Evolutionary conservation across 2,113 vertebrate species (phyloP).

Genomic region (Nesogale talazaci): DNA sequence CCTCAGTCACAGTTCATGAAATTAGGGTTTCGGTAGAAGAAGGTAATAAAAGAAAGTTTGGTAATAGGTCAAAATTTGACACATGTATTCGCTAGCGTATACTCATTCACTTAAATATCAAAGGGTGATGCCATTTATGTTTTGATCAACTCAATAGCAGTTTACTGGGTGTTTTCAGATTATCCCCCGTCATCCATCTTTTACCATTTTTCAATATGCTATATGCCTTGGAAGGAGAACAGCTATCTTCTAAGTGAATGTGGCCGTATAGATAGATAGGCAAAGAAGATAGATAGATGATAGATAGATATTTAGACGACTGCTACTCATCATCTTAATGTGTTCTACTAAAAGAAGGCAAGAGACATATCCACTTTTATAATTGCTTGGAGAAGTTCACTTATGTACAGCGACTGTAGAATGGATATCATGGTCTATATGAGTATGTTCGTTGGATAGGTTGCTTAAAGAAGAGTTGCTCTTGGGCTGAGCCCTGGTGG

Average conservation of each 20-base stretch:
- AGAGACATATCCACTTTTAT: background rate
- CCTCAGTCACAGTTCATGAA: slow-evolving; percentile 37
- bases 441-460: background rate
- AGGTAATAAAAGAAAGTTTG: background rate
- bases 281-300: too few species aligned
- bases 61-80: background rate
- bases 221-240: background rate
- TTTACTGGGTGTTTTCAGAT: background rate
- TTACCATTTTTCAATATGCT: background rate
- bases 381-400: background rate
- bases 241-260: background rate
- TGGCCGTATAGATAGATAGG: background rate
- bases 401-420: background rate
- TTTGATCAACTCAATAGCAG: background rate
- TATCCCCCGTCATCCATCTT: background rate
- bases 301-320: too few species aligned
- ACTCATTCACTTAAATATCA: background rate
- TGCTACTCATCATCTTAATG: background rate
- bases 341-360: background rate
- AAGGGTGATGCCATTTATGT: background rate
- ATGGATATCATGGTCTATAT: background rate
- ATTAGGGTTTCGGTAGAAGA: background rate
- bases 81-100: background rate
- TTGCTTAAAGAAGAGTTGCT: background rate
- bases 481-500: too few species aligned